Evolutionary conservation across 2,888 invertebrate genomes (phyloP), one percentile per base, ranked within the genome.

Genomic region (Sipha maydis): DNA sequence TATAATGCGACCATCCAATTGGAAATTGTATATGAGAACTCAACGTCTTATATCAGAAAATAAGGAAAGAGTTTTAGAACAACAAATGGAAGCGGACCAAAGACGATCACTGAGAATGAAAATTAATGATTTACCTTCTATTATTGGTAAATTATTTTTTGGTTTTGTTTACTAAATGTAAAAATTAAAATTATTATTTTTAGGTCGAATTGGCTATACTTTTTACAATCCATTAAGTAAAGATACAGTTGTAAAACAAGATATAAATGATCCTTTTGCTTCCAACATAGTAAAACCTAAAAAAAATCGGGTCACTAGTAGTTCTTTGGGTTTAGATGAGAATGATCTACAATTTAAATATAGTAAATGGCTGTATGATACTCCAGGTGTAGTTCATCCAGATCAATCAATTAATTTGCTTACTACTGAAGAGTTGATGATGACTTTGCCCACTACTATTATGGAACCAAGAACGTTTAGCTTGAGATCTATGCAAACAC

Each of bases 341-440:
- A 93, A 92, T 0, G 91, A 93, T 89, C 91, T 92, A n/a, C 91
- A 93, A 1, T 96, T 94, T 91, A 92, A 91, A 1, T 90, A 93
- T 1, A 95, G 96, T 90, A 95, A 94, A 91, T 99, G 98, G 98
- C 96, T 97, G 90, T 97, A 95, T 91, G 99, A 99, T 92, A 99
- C 98, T 0, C 99, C 99, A 0, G 99, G 99, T 3, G 96, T 97
- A 3, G 94, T 98, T 76, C 97, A 97, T 90, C 94, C 95, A 0
- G 96, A 97, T 91, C 98, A 98, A 92, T 94, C 97, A 69, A 93
- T 98, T 19, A 95, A 97, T 90, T 91, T 97, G 21, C 93, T 99
- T 79, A 98, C 96, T 1, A 95, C 96, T 0, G 96, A 97, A 90
- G 99, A 99, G 92, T 92, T 99, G 85, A 92, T 95, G 80, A 91